Conservation (phyloP, 2,113 vertebrate genomes). For the Cryptotis parvus region DNA sequence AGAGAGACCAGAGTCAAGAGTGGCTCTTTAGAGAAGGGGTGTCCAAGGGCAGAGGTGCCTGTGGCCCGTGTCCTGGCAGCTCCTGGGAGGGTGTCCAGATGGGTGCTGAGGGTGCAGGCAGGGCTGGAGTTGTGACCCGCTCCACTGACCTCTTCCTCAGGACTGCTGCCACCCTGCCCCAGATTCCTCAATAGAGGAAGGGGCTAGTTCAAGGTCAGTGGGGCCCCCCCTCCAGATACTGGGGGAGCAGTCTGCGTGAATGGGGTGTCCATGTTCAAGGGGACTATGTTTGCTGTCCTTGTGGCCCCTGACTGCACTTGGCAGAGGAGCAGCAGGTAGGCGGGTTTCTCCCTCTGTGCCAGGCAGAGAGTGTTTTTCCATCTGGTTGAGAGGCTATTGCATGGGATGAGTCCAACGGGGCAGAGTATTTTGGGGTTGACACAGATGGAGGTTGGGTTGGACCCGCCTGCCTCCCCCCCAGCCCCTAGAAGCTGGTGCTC, state of each 20-base stretch:
- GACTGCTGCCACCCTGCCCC: too few relatives aligned
- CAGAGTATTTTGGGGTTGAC: not conserved
- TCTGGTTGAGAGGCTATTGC: conserved; percentile 57
- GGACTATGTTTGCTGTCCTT: not conserved
- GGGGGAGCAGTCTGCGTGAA: not conserved
- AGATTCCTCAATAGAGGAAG: not conserved
- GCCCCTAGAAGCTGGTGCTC: not conserved
- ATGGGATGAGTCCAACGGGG: not conserved
- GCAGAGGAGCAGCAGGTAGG: conserved; percentile 9
- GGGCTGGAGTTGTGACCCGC: too few relatives aligned
- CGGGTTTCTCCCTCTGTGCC: conserved; percentile 29
- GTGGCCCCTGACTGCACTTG: not conserved
- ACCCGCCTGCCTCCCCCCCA: not conserved
- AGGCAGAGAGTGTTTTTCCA: conserved; percentile 54
- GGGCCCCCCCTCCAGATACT: too few relatives aligned
- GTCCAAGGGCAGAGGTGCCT: too few relatives aligned
- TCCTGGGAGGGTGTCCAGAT: too few relatives aligned
- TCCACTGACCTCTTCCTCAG: too few relatives aligned
- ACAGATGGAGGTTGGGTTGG: not conserved
- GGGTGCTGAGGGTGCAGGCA: too few relatives aligned
- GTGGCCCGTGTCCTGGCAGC: conserved; percentile 49
- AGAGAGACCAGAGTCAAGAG: conserved; percentile 22
- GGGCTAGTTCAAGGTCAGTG: not conserved
- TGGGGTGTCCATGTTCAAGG: too few relatives aligned
- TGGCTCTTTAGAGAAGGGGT: too few relatives aligned